Evolutionary conservation across 2,888 invertebrate species (phyloP), one percentile per base, ranked within the genome.

Genomic region (Yponomeuta sedellus): DNA sequence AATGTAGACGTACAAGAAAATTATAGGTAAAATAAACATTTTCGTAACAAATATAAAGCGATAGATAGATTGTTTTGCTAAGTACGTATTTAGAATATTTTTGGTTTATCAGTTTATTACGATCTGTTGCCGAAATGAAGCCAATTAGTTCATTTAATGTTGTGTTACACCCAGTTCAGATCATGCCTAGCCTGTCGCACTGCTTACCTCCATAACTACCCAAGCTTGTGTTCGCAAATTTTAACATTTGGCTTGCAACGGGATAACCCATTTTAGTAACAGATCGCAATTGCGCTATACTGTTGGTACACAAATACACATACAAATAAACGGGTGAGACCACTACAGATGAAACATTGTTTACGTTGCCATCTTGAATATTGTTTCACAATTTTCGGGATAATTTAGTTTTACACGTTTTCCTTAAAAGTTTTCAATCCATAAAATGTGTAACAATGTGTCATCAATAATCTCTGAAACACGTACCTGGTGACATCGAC

Each of bases 121-220:
- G 90, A 91, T 89, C 90, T 91, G 90, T 89, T 89, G 85, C 90
- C 88, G 86, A 89, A 90, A 90, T 89, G 88, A 85, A 86, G 88
- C 90, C 90, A 88, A 90, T 90, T 77, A 69, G 70, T 64, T 68
- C 67, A 73, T 77, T 82, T 80, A 1, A n/a, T 66, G 22, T 12
- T 44, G 44, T 75, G 82, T 83, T 78, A 89, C 90, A 91, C 90
- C 90, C 90, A 91, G 90, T 81, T 90, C 90, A 91, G 83, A 90
- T 88, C 90, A 90, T 77, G 12, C 40, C 28, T 64, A 66, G 59
- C 69, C 67, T 68, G 66, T 66, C 66, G 70, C 64, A 28, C 65
- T 69, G 69, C 66, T 66, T 66, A 64, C 72, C 70, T 73, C 71
- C 39, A 65, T 68, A 67, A 67, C 20, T 66, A 52, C 65, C 63